phyloP scores from a whole-genome alignment of 2,113 vertebrate genomes.

The Bos javanicus region DNA sequence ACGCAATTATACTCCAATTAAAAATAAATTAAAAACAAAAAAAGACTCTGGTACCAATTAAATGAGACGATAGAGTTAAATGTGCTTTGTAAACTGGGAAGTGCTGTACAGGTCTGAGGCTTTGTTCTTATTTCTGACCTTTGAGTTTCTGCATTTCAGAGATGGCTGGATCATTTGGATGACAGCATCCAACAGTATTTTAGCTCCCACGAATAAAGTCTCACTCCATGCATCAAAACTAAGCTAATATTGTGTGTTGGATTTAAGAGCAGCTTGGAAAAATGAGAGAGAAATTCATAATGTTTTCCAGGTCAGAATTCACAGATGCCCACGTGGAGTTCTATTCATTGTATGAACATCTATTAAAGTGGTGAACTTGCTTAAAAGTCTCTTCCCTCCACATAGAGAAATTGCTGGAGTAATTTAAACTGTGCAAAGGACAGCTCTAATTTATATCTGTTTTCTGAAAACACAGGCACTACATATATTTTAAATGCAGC shows the following conservation, averaged over 20 bases:
- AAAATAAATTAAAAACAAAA: neutral
- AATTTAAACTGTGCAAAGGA: constrained; percentile 53
- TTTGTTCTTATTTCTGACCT: neutral
- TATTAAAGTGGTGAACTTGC: constrained; percentile 29
- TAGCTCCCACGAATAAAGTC: neutral
- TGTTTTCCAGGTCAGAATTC: constrained; percentile 2
- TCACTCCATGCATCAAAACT: constrained; percentile 19
- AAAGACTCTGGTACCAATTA: neutral
- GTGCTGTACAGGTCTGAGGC: neutral
- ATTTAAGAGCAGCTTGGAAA: constrained; percentile 47
- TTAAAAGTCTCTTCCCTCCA: constrained; percentile 11
- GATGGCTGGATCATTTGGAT: neutral
- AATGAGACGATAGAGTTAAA: neutral
- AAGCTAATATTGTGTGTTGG: neutral
- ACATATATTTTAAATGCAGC: constrained; percentile 45
- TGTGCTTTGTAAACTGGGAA: neutral
- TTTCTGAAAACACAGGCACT: constrained; percentile 30
- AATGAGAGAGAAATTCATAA: neutral
- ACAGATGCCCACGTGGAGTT: neutral
- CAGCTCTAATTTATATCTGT: constrained; percentile 32
- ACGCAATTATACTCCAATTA: neutral
- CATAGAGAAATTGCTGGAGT: constrained; percentile 2
- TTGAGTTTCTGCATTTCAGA: neutral
- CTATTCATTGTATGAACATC: constrained; percentile 47
- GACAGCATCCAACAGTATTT: neutral